These are phyloP conservation scores for Serilophus lunatus DNA, from an alignment of 2,113 vertebrate genomes.

Conservation along the genomic window DNA sequence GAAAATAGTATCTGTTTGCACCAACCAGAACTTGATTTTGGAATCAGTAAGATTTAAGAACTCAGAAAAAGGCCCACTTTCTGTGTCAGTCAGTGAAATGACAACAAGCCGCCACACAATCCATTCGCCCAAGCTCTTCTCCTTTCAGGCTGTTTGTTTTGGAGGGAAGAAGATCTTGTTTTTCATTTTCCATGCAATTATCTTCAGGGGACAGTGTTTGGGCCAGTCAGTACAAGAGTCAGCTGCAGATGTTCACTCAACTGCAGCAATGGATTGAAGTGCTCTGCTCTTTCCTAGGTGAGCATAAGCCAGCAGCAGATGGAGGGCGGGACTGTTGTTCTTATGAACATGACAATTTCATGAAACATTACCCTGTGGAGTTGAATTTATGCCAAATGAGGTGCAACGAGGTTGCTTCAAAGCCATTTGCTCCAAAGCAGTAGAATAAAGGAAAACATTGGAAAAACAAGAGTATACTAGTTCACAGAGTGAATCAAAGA, in stretches of 20 bases:
- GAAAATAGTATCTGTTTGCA: not conserved
- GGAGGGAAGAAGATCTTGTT: not conserved
- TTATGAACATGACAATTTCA: constrained; percentile 7
- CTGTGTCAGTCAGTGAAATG: not conserved
- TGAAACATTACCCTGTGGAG: not conserved
- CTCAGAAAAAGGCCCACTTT: not conserved
- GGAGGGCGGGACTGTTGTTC: constrained; percentile 30
- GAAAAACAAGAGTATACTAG: not conserved
- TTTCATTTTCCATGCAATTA: not conserved
- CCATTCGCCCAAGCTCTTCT: not conserved
- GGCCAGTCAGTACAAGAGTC: not conserved
- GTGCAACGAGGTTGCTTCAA: not conserved
- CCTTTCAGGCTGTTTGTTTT: not conserved
- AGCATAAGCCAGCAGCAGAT: constrained; percentile 8
- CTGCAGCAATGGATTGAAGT: not conserved
- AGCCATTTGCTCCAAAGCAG: not conserved
- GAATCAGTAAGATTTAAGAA: not conserved
- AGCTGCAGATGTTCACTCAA: not conserved
- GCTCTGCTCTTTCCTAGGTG: not conserved
- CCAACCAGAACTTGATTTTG: not conserved
- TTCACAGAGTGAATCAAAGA: not conserved
- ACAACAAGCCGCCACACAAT: not conserved
- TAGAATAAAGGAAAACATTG: not conserved
- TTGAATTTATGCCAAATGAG: constrained; percentile 12
- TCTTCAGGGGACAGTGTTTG: not conserved